These are phyloP conservation scores for Drymonia ruficornis DNA, from an alignment of 2,888 invertebrate genomes.

Conservation along the genomic window DNA sequence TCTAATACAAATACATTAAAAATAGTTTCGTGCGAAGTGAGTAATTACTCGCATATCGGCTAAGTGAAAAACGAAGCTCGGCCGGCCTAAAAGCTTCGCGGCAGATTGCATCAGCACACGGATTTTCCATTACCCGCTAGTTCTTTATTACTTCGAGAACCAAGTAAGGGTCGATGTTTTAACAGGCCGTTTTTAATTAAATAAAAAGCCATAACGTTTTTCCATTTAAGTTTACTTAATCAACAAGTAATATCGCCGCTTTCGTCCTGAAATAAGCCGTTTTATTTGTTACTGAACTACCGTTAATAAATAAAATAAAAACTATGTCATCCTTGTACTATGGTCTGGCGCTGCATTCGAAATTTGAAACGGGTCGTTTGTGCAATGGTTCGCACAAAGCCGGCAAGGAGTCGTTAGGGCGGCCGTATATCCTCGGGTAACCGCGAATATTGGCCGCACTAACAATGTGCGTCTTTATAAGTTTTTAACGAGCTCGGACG, in stretches of 20 bases:
- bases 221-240: conserved; percentile 13
- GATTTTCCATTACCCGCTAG: conserved; percentile 75
- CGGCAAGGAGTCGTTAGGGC: conserved; percentile 70
- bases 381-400: conserved; percentile 54
- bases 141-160: conserved; percentile 55
- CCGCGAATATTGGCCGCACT: conserved; percentile 82
- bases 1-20: conserved; percentile 4
- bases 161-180: conserved; percentile 39
- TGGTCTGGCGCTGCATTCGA: conserved; percentile 38
- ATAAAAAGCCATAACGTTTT: conserved; percentile 26
- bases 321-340: conserved; percentile 34
- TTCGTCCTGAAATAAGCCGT: conserved; percentile 1
- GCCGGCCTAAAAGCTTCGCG: conserved; percentile 74
- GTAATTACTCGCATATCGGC: conserved; percentile 69
- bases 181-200: conserved; percentile 41
- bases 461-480: conserved; percentile 85
- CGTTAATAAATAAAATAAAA: background rate
- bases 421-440: conserved; percentile 74
- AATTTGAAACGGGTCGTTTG: conserved; percentile 53
- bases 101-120: conserved; percentile 81
- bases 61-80: conserved; percentile 73
- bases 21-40: conserved; percentile 51
- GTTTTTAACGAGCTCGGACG: conserved; percentile 84
- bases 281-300: background rate
- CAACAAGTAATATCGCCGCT: conserved; percentile 5